Conservation (phyloP, 1,140 invertebrate species). For the Whitmania pigra region DNA sequence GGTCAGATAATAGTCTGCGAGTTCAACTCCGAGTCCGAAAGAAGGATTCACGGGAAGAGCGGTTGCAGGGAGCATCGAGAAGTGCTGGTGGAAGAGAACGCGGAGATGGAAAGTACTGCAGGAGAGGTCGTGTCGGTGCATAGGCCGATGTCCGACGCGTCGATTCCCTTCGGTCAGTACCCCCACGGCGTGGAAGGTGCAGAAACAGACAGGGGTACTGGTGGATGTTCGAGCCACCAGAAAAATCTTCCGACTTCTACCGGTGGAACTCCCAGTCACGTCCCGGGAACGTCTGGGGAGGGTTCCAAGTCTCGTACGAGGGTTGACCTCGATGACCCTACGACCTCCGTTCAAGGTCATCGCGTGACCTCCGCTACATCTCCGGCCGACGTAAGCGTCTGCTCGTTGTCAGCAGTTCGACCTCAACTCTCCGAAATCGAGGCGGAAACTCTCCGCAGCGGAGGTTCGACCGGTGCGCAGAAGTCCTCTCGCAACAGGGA, state of each 20-base stretch:
- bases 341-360: not conserved
- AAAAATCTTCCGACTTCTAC: too few species aligned
- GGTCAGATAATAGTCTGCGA: conserved; percentile 75
- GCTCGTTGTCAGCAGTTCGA: not conserved
- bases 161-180: not conserved
- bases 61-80: not conserved
- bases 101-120: not conserved
- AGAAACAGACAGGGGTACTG: not conserved
- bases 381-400: not conserved
- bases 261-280: too few species aligned
- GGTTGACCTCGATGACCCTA: not conserved
- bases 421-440: not conserved
- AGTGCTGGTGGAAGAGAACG: not conserved
- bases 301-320: not conserved
- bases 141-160: not conserved
- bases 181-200: not conserved
- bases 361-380: not conserved
- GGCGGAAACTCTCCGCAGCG: not conserved
- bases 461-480: not conserved
- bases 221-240: not conserved
- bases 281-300: too few species aligned
- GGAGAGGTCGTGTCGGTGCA: not conserved
- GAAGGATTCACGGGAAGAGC: conserved; percentile 20
- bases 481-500: not conserved
- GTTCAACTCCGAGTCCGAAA: conserved; percentile 43